These are phyloP conservation scores for Dendrocincla tyrannina DNA, from an alignment of 2,797 vertebrate species.

Conservation along the genomic window DNA sequence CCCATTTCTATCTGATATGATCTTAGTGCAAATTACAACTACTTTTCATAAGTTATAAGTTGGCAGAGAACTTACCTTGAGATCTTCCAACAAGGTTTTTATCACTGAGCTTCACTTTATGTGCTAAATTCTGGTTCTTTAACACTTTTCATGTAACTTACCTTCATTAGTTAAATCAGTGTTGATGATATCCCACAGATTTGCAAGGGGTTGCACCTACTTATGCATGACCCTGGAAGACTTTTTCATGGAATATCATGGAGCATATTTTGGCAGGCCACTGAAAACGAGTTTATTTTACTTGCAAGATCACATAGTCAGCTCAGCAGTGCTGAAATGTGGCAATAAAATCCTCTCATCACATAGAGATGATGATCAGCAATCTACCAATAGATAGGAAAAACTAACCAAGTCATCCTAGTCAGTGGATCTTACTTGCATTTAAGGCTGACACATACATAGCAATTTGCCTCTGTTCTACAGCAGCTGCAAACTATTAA, in stretches of 20 bases:
- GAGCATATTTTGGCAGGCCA: constrained; percentile 37
- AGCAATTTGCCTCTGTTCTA: constrained; percentile 60
- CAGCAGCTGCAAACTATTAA: constrained; percentile 73
- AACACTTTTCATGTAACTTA: neutral
- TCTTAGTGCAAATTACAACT: neutral
- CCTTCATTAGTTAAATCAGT: neutral
- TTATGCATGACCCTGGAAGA: constrained; percentile 6
- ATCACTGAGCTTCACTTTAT: neutral
- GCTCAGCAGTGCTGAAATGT: constrained; percentile 67
- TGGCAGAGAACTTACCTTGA: neutral
- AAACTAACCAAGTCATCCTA: constrained; percentile 28
- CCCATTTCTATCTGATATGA: neutral
- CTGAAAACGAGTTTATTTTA: constrained; percentile 61
- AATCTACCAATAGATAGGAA: constrained; percentile 62
- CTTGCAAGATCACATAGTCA: constrained; percentile 52
- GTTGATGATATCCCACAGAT: neutral
- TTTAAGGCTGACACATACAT: constrained; percentile 52
- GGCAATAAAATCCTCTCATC: constrained; percentile 63
- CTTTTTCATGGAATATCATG: constrained; percentile 19
- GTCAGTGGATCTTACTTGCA: constrained; percentile 33
- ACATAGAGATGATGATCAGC: constrained; percentile 28
- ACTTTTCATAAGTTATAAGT: neutral
- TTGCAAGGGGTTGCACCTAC: neutral
- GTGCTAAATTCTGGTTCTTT: neutral
- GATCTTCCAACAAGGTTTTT: neutral